These are phyloP conservation scores for Onthophagus sagittarius DNA, from an alignment of 2,888 invertebrate species.

Conservation along the genomic window DNA sequence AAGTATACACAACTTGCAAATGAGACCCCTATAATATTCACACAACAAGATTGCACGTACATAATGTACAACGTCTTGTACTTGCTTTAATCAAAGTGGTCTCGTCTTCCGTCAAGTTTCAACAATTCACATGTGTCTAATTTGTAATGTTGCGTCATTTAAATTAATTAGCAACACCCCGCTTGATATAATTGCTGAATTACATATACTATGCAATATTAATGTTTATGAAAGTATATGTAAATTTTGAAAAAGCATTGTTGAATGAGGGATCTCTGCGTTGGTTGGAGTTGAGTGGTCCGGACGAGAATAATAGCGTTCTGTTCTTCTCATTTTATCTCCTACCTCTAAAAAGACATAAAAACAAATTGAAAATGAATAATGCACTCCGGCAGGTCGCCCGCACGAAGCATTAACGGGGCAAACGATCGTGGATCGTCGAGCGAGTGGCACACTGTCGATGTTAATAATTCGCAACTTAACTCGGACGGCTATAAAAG, in stretches of 20 bases:
- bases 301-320: conserved; percentile 2
- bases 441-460: background rate
- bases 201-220: too few relatives aligned
- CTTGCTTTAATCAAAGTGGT: background rate
- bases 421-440: background rate
- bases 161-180: too few relatives aligned
- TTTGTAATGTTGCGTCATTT: background rate
- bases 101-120: background rate
- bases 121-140: background rate
- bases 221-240: background rate
- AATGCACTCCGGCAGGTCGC: conserved; percentile 10
- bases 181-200: too few relatives aligned
- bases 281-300: background rate
- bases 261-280: background rate
- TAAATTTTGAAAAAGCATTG: background rate
- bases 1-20: background rate
- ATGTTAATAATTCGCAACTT: conserved; percentile 1
- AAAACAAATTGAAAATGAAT: conserved; percentile 24
- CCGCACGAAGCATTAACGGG: background rate
- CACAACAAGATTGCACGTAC: conserved; percentile 29
- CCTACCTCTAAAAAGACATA: conserved; percentile 6
- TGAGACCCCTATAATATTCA: conserved; percentile 26
- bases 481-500: background rate
- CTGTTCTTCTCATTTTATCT: conserved; percentile 14
- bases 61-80: conserved; percentile 27